Base-by-base conservation (phyloP, 2,888 invertebrate genomes). In the Tetanocera ferruginea region DNA sequence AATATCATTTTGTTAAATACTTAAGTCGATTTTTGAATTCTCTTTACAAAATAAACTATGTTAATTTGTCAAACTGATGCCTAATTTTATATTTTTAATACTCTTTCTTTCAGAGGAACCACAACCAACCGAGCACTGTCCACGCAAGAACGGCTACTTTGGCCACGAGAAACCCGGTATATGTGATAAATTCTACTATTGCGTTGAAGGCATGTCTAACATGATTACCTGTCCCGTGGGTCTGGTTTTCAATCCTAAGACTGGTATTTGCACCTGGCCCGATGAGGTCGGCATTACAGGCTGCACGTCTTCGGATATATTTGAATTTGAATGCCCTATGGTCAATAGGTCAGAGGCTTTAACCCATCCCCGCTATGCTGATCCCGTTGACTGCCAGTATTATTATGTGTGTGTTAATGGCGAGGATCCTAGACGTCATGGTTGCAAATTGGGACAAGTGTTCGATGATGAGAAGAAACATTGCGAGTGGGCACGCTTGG, bases 361-460 rank as follows among this genome's bases (percentile, higher is more conserved):
- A 34, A 94, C 95, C 0, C 97, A 97, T 90, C 97, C 96, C 0
- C 93, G 97, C 0, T 97, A 95, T 87, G 93, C 96, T 0, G 97
- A 97, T 89, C 94, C 95, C 17, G 95, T 95, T 23, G 96, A 97
- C 88, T 97, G 97, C 84, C 97, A 96, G 90, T 97, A 92, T 91
- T 97, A 97, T 91, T 97, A 96, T 89, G 96, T 97, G 11, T 97
- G 97, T 89, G 95, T 97, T 83, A 96, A 97, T 86, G 97, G 97
- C 0, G 93, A 95, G 82, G 93, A 93, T 0, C 96, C 97, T 0
- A 91, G 97, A 25, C 92, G 96, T 78, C 96, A 94, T 82, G 97
- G 97, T 23, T 97, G 97, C 90, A 95, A 94, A 89, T 92, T 95
- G 34, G 97, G 97, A 3, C 96, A 96, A 88, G 97, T 94, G 11